phyloP scores from a whole-genome alignment of 2,888 invertebrate species.

The Apamea crenata region DNA sequence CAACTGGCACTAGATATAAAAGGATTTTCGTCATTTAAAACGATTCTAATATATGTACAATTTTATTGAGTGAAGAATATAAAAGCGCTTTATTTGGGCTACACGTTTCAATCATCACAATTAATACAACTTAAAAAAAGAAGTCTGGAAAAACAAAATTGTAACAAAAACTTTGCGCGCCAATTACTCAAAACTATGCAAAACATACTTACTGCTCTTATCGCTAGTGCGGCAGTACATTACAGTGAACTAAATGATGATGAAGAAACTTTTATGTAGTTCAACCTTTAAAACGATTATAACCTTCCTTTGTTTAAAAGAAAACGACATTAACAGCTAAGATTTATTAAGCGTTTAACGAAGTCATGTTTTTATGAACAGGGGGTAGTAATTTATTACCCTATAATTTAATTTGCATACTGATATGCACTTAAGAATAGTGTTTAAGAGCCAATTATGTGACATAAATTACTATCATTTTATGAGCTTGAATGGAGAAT shows the following conservation, averaged over 20 bases:
- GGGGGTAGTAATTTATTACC: constrained; percentile 41
- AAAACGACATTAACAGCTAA: constrained; percentile 15
- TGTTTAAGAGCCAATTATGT: constrained; percentile 44
- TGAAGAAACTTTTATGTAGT: not conserved
- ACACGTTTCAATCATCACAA: too few species aligned
- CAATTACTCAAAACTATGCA: too few species aligned
- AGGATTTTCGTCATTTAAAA: too few species aligned
- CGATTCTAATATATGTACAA: too few species aligned
- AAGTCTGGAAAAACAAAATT: too few species aligned
- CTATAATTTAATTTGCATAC: constrained; percentile 46
- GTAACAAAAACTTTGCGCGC: too few species aligned
- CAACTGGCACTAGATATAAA: too few species aligned
- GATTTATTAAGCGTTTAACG: constrained; percentile 23
- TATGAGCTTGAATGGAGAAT: constrained; percentile 18
- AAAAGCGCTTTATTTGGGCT: too few species aligned
- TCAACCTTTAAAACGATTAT: not conserved
- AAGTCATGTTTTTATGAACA: constrained; percentile 27
- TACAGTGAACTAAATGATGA: not conserved
- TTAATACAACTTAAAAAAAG: too few species aligned
- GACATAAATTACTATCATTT: constrained; percentile 35
- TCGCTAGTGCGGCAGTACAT: too few species aligned
- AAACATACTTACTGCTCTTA: too few species aligned
- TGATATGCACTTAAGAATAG: constrained; percentile 40
- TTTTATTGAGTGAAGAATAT: too few species aligned
- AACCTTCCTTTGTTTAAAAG: not conserved